A percentile compares a stretch with the other conserved stretches of the same genome.
Conservation (phyloP, 1,140 invertebrate species). For the Myzus persicae region DNA sequence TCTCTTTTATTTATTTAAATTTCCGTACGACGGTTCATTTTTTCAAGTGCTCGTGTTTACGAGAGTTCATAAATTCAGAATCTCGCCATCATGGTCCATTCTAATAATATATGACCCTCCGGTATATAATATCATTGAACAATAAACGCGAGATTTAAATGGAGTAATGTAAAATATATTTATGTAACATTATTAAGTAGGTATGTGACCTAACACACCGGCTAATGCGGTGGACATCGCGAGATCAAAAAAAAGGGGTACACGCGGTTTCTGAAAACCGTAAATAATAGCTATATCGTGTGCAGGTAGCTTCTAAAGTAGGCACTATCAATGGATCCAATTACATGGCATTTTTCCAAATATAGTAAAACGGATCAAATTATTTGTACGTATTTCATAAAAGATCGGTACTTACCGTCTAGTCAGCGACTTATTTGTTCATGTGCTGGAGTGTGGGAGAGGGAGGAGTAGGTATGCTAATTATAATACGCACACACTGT, state of each 20-base stretch:
- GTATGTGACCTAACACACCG: too few species aligned
- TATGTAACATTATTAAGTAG: too few species aligned
- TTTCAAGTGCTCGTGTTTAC: background rate
- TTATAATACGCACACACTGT: background rate
- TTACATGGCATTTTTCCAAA: background rate
- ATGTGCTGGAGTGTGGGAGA: too few species aligned
- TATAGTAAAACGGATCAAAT: background rate
- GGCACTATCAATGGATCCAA: background rate
- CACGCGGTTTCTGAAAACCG: background rate
- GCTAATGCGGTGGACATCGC: too few species aligned
- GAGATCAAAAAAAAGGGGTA: too few species aligned
- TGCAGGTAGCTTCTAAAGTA: too few species aligned
- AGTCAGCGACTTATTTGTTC: background rate
- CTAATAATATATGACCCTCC: background rate
- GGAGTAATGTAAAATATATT: too few species aligned
- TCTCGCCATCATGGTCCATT: background rate
- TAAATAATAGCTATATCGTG: too few species aligned
- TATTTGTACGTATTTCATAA: background rate
- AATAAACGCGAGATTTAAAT: background rate
- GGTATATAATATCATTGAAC: too few species aligned
- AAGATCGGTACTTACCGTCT: too few species aligned
- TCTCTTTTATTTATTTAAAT: background rate
- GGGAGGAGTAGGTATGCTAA: background rate
- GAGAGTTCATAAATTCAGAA: background rate
- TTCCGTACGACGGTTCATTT: background rate